Conservation (phyloP, 1,140 invertebrate species). For the Leptinotarsa texana region DNA sequence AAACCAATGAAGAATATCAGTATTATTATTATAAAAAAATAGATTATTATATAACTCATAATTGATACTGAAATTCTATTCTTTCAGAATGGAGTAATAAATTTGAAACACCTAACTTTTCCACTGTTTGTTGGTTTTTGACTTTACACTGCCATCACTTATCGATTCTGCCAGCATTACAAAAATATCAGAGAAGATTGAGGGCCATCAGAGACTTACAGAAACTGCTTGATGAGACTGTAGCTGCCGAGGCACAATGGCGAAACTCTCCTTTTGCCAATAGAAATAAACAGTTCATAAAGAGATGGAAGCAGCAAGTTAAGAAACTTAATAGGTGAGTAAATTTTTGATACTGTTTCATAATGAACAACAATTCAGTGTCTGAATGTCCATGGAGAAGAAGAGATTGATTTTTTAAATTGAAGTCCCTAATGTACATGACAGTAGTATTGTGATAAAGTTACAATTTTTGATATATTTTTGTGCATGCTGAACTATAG, state of each 20-base stretch:
- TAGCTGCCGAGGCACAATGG: slow-evolving; percentile 82
- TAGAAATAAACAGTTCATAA: slow-evolving; percentile 82
- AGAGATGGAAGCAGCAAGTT: slow-evolving; percentile 83
- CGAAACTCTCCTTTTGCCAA: slow-evolving; percentile 74
- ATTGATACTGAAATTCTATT: slow-evolving; percentile 23
- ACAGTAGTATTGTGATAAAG: too few species aligned
- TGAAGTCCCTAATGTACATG: too few species aligned
- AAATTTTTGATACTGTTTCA: not conserved
- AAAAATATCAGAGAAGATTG: slow-evolving; percentile 82
- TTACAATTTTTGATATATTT: too few species aligned
- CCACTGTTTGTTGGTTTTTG: slow-evolving; percentile 95
- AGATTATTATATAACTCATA: not conserved
- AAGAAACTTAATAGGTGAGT: slow-evolving; percentile 65
- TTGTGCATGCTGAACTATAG: too few species aligned
- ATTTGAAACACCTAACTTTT: slow-evolving; percentile 85
- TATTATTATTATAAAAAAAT: too few species aligned
- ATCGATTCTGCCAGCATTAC: slow-evolving; percentile 82
- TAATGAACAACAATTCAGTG: too few species aligned
- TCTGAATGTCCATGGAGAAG: too few species aligned
- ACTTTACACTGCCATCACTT: slow-evolving; percentile 93
- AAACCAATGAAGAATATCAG: too few species aligned
- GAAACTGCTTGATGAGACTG: slow-evolving; percentile 86
- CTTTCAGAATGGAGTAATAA: slow-evolving; percentile 60
- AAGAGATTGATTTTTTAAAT: too few species aligned
- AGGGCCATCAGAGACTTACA: slow-evolving; percentile 87